phyloP scores from a whole-genome alignment of 2,888 invertebrate species.

The Galerucella pusilla region DNA sequence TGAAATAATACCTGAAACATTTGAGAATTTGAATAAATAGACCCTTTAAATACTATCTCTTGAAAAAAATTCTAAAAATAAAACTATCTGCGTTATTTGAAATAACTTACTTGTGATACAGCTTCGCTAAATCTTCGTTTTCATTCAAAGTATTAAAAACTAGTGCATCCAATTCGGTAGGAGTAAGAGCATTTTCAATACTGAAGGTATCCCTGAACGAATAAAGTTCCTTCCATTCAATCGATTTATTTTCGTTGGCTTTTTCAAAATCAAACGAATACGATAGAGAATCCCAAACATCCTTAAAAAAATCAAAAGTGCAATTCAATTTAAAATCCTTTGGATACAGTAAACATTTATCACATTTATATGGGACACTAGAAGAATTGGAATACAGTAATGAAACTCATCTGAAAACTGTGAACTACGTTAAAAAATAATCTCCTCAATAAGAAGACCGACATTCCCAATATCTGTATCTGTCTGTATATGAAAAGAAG shows the following conservation, averaged over 20 bases:
- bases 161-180: slow-evolving; percentile 72
- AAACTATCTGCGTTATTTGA: no score
- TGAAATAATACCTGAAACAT: slow-evolving; percentile 47
- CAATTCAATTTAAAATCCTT: no score
- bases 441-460: no score
- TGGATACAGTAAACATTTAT: no score
- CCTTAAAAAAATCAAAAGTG: slow-evolving; percentile 61
- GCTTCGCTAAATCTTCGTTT: slow-evolving; percentile 66
- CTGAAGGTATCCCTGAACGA: slow-evolving; percentile 76
- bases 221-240: slow-evolving; percentile 78
- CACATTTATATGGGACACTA: no score
- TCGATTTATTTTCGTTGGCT: slow-evolving; percentile 73
- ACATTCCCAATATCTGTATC: no score
- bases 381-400: no score
- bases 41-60: not conserved
- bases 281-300: slow-evolving; percentile 73
- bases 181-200: slow-evolving; percentile 69
- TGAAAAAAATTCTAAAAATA: no score
- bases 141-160: slow-evolving; percentile 69
- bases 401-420: no score
- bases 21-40: not conserved
- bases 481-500: no score
- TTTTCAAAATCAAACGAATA: slow-evolving; percentile 81
- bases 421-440: no score
- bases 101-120: slow-evolving; percentile 58